Evolutionary conservation across 2,888 invertebrate species (phyloP).

Genomic region (Teleogryllus oceanicus): DNA sequence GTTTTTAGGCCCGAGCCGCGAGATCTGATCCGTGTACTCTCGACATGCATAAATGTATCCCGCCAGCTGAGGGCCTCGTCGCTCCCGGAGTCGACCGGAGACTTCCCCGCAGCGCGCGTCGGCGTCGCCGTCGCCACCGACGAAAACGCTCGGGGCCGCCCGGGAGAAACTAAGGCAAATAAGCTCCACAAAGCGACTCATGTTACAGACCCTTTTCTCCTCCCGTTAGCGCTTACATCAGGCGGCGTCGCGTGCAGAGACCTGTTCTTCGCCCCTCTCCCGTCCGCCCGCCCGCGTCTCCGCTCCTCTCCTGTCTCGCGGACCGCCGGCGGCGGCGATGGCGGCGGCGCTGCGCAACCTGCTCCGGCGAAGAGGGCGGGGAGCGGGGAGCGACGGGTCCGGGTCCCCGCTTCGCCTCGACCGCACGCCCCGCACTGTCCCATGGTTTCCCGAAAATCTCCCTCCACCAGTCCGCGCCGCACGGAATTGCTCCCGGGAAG

Average conservation of each 20-base stretch:
- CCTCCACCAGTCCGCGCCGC: not conserved
- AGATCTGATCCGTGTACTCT: no score
- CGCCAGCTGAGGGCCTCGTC: not conserved
- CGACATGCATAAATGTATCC: not conserved
- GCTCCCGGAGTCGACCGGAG: not conserved
- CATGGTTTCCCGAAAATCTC: not conserved
- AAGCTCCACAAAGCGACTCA: not conserved
- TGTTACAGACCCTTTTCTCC: not conserved
- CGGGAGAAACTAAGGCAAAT: conserved; percentile 18
- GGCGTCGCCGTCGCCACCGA: not conserved
- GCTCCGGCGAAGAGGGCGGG: not conserved
- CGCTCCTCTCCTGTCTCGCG: not conserved
- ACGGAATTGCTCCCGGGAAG: no score
- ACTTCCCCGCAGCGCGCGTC: not conserved
- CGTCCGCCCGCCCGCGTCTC: not conserved
- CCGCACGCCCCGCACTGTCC: not conserved
- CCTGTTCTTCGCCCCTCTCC: not conserved
- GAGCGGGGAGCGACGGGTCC: not conserved
- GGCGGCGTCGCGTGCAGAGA: conserved; percentile 18
- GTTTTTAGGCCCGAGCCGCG: no score
- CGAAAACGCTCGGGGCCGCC: not conserved
- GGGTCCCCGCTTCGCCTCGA: not conserved
- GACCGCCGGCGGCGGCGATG: not conserved
- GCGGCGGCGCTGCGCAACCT: not conserved
- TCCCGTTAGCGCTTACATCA: conserved; percentile 11